phyloP scores from a whole-genome alignment of 2,888 invertebrate genomes.

The Cheilosia variabilis region DNA sequence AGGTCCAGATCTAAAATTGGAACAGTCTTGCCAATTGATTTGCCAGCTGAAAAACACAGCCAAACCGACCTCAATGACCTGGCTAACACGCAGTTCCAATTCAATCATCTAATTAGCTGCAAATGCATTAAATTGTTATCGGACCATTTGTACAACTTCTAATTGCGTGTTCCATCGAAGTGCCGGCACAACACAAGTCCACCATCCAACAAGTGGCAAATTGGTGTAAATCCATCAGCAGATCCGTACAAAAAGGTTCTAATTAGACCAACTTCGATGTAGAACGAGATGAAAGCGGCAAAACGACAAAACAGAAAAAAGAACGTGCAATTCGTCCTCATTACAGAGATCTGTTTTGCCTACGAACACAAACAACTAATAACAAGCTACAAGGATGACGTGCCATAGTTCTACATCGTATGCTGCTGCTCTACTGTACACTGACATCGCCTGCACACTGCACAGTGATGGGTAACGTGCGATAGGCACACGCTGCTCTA shows the following conservation, averaged over 20 bases:
- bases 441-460: neutral
- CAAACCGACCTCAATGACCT: neutral
- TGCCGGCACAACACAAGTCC: neutral
- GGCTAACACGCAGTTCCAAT: neutral
- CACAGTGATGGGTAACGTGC: slow-evolving; percentile 31
- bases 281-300: slow-evolving; percentile 26
- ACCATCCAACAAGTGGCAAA: slow-evolving; percentile 66
- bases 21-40: no score
- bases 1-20: no score
- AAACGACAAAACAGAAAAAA: neutral
- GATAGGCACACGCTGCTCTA: slow-evolving; percentile 35
- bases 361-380: slow-evolving; percentile 47
- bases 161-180: slow-evolving; percentile 22
- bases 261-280: slow-evolving; percentile 62
- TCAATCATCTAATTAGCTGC: slow-evolving; percentile 4
- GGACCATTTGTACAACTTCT: slow-evolving; percentile 3
- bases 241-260: slow-evolving; percentile 43
- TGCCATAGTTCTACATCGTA: slow-evolving; percentile 29
- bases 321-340: slow-evolving; percentile 21
- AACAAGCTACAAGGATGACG: slow-evolving; percentile 49
- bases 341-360: slow-evolving; percentile 51
- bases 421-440: neutral
- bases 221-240: slow-evolving; percentile 53
- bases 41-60: no score
- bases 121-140: slow-evolving; percentile 21